phyloP scores from a whole-genome alignment of 2,797 vertebrate species.

The Gymnopithys bicolor region DNA sequence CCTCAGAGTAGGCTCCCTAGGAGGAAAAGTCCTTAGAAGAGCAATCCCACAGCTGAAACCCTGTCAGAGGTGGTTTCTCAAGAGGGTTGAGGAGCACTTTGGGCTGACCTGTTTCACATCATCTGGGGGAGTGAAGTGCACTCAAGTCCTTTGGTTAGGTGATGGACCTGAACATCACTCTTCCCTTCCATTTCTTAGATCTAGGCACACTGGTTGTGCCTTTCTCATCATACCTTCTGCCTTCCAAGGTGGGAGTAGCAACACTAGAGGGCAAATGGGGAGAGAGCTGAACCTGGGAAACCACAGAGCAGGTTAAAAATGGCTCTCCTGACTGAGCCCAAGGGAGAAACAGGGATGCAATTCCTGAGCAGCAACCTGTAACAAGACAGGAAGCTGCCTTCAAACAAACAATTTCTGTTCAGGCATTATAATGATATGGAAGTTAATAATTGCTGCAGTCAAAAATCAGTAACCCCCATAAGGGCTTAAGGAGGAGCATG shows the following conservation, averaged over 20 bases:
- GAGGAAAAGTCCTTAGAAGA: neutral
- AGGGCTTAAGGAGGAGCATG: neutral
- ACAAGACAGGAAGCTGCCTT: neutral
- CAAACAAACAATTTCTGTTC: conserved; percentile 2
- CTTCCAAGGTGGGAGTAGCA: neutral
- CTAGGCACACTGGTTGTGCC: neutral
- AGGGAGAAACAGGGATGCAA: neutral
- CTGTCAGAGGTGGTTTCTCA: neutral
- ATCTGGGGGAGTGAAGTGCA: neutral
- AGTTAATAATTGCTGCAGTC: neutral
- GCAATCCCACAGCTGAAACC: neutral
- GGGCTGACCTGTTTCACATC: neutral
- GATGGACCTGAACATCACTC: neutral
- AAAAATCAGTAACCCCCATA: neutral
- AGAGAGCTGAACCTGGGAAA: neutral
- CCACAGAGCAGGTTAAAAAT: neutral
- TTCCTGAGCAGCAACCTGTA: neutral
- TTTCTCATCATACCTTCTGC: neutral
- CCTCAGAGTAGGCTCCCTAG: neutral
- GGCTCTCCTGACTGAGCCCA: neutral
- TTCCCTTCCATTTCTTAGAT: neutral
- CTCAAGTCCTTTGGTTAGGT: neutral
- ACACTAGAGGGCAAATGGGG: fast-evolving
- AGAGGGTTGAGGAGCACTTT: neutral
- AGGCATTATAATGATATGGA: conserved; percentile 23